Evolutionary conservation across 2,888 invertebrate genomes (phyloP), one percentile per base, ranked within the genome.

Genomic region (Leptinotarsa peninsularis): DNA sequence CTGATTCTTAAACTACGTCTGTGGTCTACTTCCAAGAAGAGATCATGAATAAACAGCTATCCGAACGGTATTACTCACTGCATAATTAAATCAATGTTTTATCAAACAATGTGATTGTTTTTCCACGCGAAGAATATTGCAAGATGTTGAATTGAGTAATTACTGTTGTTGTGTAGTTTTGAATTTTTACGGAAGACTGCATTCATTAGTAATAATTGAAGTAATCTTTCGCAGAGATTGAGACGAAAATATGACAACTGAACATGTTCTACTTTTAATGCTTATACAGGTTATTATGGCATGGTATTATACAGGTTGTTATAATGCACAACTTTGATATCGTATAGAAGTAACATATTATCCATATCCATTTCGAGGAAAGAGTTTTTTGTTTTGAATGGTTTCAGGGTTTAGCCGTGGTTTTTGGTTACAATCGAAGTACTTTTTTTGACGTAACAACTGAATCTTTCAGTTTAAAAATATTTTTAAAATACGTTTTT

Each of bases 11-110:
- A 74, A 66, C 67, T 74, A 67, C 68, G 74, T 71, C 56, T 74
- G 74, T 71, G 74, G 74, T 74, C 74, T 74, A 74, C 56, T 74
- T 74, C 74, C 66, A 17, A 52, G 74, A 74, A 74, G 43, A 60
- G 49, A 60, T 70, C 71, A 67, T 74, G 74, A 74, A 71, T 71
- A 74, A 66, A 74, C 74, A 74, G 71, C 71, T 56, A 58, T 33
- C 18, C 3, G 17, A 70, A 71, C 74, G 67, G 71, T 67, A 74
- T 74, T 74, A 74, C 71, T 74, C 74, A 74, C 70, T 74, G 74
- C 70, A 74, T 74, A 56, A 67, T 63, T 50, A 49, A 27, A 33
- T 49, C 50, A 49, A 56, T 74, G 67, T 74, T 74, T 71, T 21
- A 58, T 58, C 70, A 49, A 33, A 58, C 58, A 56, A 70, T 58